phyloP scores from a whole-genome alignment of 2,113 vertebrate genomes.

The Stegostoma tigrinum region DNA sequence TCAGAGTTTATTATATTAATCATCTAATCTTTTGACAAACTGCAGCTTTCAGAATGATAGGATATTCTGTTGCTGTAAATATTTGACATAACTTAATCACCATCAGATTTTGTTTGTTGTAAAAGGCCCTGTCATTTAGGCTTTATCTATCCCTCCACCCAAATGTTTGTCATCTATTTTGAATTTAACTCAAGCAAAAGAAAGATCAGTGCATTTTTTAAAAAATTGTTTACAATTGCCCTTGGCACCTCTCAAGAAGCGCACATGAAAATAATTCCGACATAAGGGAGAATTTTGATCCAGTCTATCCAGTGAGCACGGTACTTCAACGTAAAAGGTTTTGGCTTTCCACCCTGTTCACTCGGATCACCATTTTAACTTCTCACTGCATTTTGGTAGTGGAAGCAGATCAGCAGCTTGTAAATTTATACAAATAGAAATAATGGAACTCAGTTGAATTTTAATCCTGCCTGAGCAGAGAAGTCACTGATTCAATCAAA shows the following conservation, averaged over 20 bases:
- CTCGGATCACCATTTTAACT: background rate
- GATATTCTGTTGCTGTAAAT: slow-evolving; percentile 12
- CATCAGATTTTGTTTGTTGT: background rate
- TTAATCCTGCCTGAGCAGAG: background rate
- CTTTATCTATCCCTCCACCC: background rate
- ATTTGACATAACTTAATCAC: slow-evolving; percentile 25
- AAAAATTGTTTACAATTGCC: background rate
- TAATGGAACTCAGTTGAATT: background rate
- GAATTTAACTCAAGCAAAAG: background rate
- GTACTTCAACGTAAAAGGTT: background rate
- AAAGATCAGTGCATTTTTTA: background rate
- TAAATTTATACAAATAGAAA: background rate
- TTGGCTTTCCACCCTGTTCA: background rate
- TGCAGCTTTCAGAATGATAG: slow-evolving; percentile 7
- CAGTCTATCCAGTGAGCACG: background rate
- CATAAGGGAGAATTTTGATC: background rate
- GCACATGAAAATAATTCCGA: background rate
- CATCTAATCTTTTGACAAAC: slow-evolving; percentile 22
- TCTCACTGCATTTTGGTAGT: background rate
- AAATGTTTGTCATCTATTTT: slow-evolving; percentile 7
- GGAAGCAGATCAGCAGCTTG: background rate
- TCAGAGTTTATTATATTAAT: slow-evolving; percentile 30
- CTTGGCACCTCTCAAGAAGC: background rate
- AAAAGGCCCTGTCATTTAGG: background rate
- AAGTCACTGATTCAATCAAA: background rate